These are phyloP conservation scores for Tautogolabrus adspersus DNA, from an alignment of 2,113 vertebrate genomes.

Conservation along the genomic window DNA sequence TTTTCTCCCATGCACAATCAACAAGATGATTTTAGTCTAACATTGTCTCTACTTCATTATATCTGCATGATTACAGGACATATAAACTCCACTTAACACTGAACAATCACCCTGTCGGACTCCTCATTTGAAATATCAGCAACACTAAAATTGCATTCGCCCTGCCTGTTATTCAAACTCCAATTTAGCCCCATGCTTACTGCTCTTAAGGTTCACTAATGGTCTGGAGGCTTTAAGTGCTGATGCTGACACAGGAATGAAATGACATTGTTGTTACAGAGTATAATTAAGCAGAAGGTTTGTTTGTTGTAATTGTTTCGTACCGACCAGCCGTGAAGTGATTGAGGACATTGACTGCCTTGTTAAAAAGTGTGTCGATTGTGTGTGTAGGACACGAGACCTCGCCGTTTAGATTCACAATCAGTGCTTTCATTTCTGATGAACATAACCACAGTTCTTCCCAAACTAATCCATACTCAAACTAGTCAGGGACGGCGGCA, in stretches of 20 bases:
- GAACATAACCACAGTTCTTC: too few species aligned
- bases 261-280: constrained; percentile 19
- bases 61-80: background rate
- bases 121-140: background rate
- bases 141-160: too few species aligned
- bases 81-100: background rate
- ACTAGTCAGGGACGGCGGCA: too few species aligned
- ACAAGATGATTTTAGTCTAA: background rate
- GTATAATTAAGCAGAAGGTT: background rate
- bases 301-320: too few species aligned
- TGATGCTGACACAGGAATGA: constrained; percentile 3
- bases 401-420: too few species aligned
- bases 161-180: constrained; percentile 13
- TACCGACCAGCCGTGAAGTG: too few species aligned
- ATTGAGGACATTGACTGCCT: too few species aligned
- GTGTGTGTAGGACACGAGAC: too few species aligned
- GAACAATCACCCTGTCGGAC: background rate
- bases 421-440: too few species aligned
- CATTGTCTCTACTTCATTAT: too few species aligned
- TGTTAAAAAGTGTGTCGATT: too few species aligned
- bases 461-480: too few species aligned
- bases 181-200: constrained; percentile 14
- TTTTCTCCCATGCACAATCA: background rate
- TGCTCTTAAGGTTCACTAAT: background rate
- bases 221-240: background rate